These are phyloP conservation scores for Odontocerum albicorne DNA, from an alignment of 2,888 invertebrate species.

Conservation along the genomic window DNA sequence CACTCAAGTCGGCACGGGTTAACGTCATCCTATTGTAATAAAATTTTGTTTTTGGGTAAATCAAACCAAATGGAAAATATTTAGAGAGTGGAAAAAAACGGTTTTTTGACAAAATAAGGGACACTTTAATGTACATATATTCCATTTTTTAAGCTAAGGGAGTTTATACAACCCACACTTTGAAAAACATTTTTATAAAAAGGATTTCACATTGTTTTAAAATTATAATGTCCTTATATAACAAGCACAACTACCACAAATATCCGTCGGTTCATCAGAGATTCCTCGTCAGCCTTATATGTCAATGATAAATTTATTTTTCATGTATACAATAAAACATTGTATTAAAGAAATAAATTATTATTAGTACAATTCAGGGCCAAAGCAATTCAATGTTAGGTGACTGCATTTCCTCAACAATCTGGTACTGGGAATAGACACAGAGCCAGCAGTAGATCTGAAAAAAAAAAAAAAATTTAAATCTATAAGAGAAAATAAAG, in stretches of 20 bases:
- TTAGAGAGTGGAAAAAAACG: no score
- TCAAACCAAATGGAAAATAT: no score
- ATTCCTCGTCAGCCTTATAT: slow-evolving; percentile 14
- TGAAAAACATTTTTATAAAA: no score
- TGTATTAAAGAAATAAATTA: not conserved
- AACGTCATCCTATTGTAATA: no score
- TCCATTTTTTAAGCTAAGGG: no score
- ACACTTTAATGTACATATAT: no score
- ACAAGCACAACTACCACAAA: not conserved
- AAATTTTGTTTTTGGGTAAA: no score
- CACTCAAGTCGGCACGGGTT: no score
- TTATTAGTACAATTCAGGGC: slow-evolving; percentile 21
- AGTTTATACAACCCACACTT: no score
- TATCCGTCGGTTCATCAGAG: not conserved
- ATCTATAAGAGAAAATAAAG: slow-evolving; percentile 5
- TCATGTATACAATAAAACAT: not conserved
- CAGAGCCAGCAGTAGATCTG: slow-evolving; percentile 88
- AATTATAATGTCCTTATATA: no score
- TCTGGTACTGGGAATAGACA: slow-evolving; percentile 82
- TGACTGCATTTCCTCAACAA: slow-evolving; percentile 78
- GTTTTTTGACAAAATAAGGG: no score
- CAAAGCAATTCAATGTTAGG: slow-evolving; percentile 80
- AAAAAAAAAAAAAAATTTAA: slow-evolving; percentile 43
- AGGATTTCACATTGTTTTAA: no score
- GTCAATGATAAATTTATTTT: not conserved